Base-by-base conservation (phyloP, 2,797 vertebrate genomes). In the Dendrocincla fuliginosa region DNA sequence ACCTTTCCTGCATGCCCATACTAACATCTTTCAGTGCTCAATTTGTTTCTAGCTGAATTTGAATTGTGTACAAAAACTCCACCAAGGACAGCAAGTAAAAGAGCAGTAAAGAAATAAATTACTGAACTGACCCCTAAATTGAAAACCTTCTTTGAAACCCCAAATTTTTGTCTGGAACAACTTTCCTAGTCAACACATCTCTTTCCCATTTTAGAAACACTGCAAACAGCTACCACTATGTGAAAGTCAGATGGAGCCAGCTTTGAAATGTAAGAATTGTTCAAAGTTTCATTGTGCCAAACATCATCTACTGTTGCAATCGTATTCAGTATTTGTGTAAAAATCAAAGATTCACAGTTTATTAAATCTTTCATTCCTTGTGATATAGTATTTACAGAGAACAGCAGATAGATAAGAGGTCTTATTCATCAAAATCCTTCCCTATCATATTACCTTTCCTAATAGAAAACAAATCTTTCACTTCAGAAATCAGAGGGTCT, bases 311-410 rank as follows among this genome's bases (percentile, higher is more conserved):
- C 42, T 68, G 20, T 14, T 87, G 35, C 73, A n/a, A 67, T 6
- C 0, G 0, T 33, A 57, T 47, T 64, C 32, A 52, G 32, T 46
- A 78, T 6, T 35, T 57, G 18, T 15, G 9, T 27, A 84, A 75
- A 80, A 74, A 67, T 15, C 15, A 67, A 55, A 59, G 47, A 80
- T 30, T 52, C 14, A 27, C 16, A 69, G 37, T 71, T 61, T 27
- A 78, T 64, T 60, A 81, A 57, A 33, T 5, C 41, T 76, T 84
- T 69, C 9, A 50, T 73, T 87, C 28, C 25, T 73, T 78, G 30
- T 16, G 25, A 71, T 39, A 57, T 2, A 30, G 2, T 52, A 56
- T 71, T 83, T 82, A 83, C 10, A 55, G 24, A 78, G 11, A 85
- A 27, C 15, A 60, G 73, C 14, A 65, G 25, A 47, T 4, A 27